These are phyloP conservation scores for Scaptodrosophila latifasciaeformis DNA, from an alignment of 2,888 invertebrate genomes.

Conservation along the genomic window DNA sequence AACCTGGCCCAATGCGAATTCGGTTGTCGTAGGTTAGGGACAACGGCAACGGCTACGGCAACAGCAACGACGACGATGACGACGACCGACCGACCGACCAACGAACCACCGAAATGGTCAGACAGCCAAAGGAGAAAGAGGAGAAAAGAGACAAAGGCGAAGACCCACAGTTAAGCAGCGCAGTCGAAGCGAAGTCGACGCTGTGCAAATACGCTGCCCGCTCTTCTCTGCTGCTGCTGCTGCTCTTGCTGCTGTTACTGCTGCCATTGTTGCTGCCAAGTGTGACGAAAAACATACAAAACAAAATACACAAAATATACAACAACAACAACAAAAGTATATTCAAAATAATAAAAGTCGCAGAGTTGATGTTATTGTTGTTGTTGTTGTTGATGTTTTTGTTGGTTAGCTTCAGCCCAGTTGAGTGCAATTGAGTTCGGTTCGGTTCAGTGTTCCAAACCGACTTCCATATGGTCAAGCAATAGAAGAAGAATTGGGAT, in stretches of 20 bases:
- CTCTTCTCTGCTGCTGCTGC: slow-evolving; percentile 17
- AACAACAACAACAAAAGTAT: slow-evolving; percentile 48
- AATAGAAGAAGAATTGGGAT: too few relatives aligned
- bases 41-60: slow-evolving; percentile 36
- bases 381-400: slow-evolving; percentile 25
- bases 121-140: too few relatives aligned
- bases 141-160: slow-evolving; percentile 16
- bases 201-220: slow-evolving; percentile 45
- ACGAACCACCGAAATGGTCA: slow-evolving; percentile 25
- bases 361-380: slow-evolving; percentile 9
- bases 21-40: slow-evolving; percentile 68
- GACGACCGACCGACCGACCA: slow-evolving; percentile 25
- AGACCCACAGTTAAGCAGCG: slow-evolving; percentile 32
- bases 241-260: slow-evolving; percentile 20
- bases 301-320: slow-evolving; percentile 55
- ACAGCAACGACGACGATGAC: slow-evolving; percentile 34
- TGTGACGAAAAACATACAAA: slow-evolving; percentile 68
- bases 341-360: slow-evolving; percentile 64
- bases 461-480: not conserved
- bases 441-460: slow-evolving; percentile 1
- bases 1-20: slow-evolving; percentile 68
- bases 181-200: slow-evolving; percentile 27
- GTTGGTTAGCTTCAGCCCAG: too few relatives aligned
- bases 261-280: slow-evolving; percentile 53
- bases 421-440: too few relatives aligned